A percentile compares a stretch with the other conserved stretches of the same genome.
Conservation (phyloP, 2,888 invertebrate genomes). For the Ceramica pisi region DNA sequence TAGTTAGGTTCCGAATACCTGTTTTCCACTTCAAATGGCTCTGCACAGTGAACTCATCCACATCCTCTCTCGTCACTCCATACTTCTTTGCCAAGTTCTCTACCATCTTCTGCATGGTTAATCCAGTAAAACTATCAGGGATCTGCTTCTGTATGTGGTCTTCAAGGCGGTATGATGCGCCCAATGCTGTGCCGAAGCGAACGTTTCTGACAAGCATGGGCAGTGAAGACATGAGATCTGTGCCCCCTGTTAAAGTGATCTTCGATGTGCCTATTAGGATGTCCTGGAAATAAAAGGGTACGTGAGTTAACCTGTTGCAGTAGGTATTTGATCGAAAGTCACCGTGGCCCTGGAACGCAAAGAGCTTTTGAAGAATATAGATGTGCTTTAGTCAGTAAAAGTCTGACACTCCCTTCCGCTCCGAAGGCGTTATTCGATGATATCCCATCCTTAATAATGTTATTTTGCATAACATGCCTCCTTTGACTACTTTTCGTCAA, state of each 20-base stretch:
- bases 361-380: no score
- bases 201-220: conserved; percentile 96
- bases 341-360: no score
- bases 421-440: no score
- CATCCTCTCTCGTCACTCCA: conserved; percentile 93
- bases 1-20: conserved; percentile 90
- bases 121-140: conserved; percentile 95
- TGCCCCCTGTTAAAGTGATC: conserved; percentile 96
- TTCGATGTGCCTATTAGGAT: conserved; percentile 95
- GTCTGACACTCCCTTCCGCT: no score
- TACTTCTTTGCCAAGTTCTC: conserved; percentile 95
- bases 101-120: conserved; percentile 97
- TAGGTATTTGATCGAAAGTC: no score
- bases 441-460: no score
- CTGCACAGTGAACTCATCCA: conserved; percentile 95
- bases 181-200: conserved; percentile 97
- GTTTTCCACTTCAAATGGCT: conserved; percentile 96
- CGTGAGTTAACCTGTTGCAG: neutral
- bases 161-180: conserved; percentile 94
- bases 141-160: conserved; percentile 90
- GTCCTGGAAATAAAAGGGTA: conserved; percentile 90
- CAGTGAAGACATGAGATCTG: conserved; percentile 98
- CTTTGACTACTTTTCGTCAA: no score
- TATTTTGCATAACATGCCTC: neutral
- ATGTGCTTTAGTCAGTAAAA: no score